Evolutionary conservation across 2,113 vertebrate species (phyloP).

Genomic region (Bambusicola thoracicus): DNA sequence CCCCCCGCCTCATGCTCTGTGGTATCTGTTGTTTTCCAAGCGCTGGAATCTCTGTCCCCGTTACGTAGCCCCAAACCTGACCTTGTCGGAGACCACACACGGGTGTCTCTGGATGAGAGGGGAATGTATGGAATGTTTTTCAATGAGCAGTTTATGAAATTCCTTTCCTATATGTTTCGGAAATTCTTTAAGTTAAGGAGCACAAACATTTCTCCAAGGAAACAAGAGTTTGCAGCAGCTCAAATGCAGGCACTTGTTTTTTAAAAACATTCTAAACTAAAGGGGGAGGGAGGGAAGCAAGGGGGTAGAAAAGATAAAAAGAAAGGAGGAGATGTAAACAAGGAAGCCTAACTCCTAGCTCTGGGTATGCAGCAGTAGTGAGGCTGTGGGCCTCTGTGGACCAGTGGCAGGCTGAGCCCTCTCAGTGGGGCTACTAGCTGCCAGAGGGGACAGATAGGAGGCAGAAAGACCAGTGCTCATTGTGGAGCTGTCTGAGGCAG

Average conservation of each 20-base stretch:
- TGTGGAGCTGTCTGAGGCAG: fast-evolving
- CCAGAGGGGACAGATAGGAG: background rate
- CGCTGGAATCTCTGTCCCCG: slow-evolving; percentile 70
- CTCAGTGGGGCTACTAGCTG: background rate
- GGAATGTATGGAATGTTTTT: slow-evolving; percentile 79
- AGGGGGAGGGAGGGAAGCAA: background rate
- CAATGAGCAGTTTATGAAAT: slow-evolving; percentile 78
- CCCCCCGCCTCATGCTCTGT: background rate
- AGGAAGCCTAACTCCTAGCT: slow-evolving; percentile 51
- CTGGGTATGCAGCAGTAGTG: slow-evolving; percentile 16
- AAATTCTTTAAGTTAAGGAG: slow-evolving; percentile 72
- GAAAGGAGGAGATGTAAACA: slow-evolving; percentile 69
- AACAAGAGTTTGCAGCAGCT: slow-evolving; percentile 53
- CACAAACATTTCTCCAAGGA: slow-evolving; percentile 66
- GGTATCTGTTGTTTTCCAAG: slow-evolving; percentile 66
- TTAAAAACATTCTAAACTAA: slow-evolving; percentile 61
- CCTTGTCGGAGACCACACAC: slow-evolving; percentile 77
- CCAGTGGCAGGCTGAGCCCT: slow-evolving; percentile 14
- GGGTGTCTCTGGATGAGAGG: slow-evolving; percentile 74
- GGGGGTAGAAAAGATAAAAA: slow-evolving; percentile 43
- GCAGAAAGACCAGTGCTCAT: background rate
- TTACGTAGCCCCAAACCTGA: slow-evolving; percentile 70
- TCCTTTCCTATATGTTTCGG: slow-evolving; percentile 75
- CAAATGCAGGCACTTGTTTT: slow-evolving; percentile 69
- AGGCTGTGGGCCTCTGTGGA: background rate